These are phyloP conservation scores for Cyrtorhinus lividipennis DNA, from an alignment of 1,140 invertebrate genomes.

Conservation along the genomic window DNA sequence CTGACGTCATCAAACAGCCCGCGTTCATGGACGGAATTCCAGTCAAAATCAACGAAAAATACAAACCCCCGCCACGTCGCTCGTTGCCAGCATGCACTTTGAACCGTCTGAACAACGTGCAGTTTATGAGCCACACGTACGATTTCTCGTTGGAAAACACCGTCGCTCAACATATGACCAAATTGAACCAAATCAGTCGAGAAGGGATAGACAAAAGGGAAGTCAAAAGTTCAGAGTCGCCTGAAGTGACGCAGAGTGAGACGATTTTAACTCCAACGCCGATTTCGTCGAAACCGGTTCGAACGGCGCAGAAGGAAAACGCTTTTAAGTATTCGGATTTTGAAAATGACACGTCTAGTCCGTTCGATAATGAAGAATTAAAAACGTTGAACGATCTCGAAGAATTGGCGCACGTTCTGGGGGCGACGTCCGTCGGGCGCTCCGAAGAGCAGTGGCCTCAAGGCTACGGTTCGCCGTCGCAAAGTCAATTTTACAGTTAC, in stretches of 20 bases:
- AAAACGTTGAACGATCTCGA: conserved; percentile 84
- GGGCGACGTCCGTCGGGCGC: conserved; percentile 19
- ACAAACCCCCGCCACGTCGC: conserved; percentile 58
- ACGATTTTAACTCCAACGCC: background rate
- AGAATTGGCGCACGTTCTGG: conserved; percentile 56
- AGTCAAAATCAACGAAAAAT: conserved; percentile 73
- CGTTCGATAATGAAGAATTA: conserved; percentile 78
- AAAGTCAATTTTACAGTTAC: background rate
- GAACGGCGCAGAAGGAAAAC: background rate
- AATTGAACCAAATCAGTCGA: conserved; percentile 32
- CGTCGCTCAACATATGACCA: conserved; percentile 26
- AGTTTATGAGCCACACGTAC: conserved; percentile 34
- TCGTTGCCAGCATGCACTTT: conserved; percentile 42
- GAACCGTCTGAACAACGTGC: conserved; percentile 21
- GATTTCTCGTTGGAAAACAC: conserved; percentile 53
- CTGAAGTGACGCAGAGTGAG: background rate
- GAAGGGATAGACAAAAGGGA: background rate
- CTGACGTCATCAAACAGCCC: too few relatives aligned
- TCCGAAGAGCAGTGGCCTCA: background rate
- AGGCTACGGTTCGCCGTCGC: background rate
- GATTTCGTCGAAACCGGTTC: background rate
- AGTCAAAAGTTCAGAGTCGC: background rate
- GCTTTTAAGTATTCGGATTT: conserved; percentile 60
- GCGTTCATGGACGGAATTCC: conserved; percentile 55
- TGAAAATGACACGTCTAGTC: conserved; percentile 75